Percentiles rank a stretch among this genome's conserved stretches.
Conservation (phyloP, 2,797 vertebrate genomes). For the Enteromius trimaculatus region DNA sequence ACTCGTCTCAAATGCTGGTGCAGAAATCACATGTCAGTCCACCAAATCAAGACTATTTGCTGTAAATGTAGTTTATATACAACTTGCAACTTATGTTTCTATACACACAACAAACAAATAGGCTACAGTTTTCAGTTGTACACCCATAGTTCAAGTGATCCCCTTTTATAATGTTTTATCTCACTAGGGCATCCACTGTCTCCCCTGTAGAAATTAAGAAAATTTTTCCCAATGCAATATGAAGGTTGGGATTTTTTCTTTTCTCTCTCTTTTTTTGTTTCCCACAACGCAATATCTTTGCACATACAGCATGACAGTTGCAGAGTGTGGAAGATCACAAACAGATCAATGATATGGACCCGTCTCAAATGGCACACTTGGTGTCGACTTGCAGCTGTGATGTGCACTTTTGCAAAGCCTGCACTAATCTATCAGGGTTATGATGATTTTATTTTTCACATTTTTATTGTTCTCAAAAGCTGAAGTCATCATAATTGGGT, state of each 20-base stretch:
- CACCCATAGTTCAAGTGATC: background rate
- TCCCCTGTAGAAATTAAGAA: background rate
- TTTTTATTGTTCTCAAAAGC: background rate
- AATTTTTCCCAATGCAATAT: background rate
- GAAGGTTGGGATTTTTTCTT: too few species aligned
- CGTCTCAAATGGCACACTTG: background rate
- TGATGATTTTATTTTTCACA: background rate
- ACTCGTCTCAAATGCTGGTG: background rate
- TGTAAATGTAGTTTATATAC: background rate
- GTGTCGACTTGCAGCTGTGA: constrained; percentile 29
- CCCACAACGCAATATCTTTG: background rate
- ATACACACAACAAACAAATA: background rate
- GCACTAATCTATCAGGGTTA: background rate
- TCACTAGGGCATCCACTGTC: background rate
- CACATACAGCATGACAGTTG: background rate
- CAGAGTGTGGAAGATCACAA: constrained; percentile 1
- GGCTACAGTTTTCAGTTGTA: background rate
- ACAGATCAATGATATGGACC: constrained; percentile 2
- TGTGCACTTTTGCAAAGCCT: constrained; percentile 11
- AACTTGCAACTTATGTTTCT: background rate
- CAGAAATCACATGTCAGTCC: background rate
- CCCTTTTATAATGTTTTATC: background rate
- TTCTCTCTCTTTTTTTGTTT: background rate
- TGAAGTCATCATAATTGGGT: background rate
- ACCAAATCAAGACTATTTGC: background rate